A percentile compares a stretch with the other conserved stretches of the same genome.
Conservation (phyloP, 1,140 invertebrate genomes). For the Drosophila erecta region DNA sequence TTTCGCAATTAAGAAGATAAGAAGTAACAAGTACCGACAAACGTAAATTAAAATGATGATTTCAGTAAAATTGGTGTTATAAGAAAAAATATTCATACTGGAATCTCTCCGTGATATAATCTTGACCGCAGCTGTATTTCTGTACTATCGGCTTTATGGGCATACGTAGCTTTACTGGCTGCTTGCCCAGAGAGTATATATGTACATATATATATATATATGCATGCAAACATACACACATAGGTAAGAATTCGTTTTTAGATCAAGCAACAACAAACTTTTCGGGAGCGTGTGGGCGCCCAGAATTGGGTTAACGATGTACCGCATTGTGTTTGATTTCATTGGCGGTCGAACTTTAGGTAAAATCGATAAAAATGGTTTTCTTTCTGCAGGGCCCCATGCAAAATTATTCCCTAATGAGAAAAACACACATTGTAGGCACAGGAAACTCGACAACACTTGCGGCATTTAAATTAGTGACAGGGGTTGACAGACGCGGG, state of each 20-base stretch:
- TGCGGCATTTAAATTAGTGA: constrained; percentile 75
- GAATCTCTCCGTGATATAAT: background rate
- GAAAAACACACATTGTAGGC: constrained; percentile 26
- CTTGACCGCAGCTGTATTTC: constrained; percentile 17
- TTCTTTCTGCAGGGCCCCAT: constrained; percentile 41
- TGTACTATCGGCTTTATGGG: constrained; percentile 16
- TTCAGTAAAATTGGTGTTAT: background rate
- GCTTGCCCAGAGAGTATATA: constrained; percentile 38
- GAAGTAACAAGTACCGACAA: background rate
- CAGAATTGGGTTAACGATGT: constrained; percentile 66
- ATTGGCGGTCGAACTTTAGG: constrained; percentile 56
- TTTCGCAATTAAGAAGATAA: too few relatives aligned
- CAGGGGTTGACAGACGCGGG: constrained; percentile 1
- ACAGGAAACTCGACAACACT: constrained; percentile 76
- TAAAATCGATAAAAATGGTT: constrained; percentile 67
- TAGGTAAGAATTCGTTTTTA: constrained; percentile 62
- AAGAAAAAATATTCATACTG: too few relatives aligned
- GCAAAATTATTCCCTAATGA: constrained; percentile 75
- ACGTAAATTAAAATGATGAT: background rate
- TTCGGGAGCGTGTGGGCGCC: constrained; percentile 60
- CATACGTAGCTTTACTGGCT: constrained; percentile 60
- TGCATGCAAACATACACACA: constrained; percentile 1
- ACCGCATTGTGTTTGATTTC: constrained; percentile 27
- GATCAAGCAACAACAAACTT: constrained; percentile 56
- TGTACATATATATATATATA: background rate